Evolutionary conservation across 2,888 invertebrate genomes (phyloP), one percentile per base, ranked within the genome.

Genomic region (Rhamnusium bicolor): DNA sequence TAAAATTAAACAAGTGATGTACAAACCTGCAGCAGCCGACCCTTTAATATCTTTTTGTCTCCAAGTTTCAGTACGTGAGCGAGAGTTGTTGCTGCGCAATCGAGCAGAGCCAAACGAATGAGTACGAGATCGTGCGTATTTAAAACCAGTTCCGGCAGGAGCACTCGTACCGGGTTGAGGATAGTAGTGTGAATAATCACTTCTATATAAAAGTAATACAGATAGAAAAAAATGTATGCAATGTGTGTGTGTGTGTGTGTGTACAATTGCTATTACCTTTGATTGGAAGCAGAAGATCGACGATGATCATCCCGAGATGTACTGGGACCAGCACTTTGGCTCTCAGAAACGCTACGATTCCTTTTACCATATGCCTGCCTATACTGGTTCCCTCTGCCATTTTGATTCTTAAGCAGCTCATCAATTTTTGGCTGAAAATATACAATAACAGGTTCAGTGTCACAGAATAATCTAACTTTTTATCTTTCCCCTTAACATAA

Each of bases 321-420:
- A 65, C 81, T 81, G 7, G 84, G 78, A 32, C 76, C 76, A 29
- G 79, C 76, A 19, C 77, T 82, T 79, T 86, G 87, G 71, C 93
- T 93, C 84, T 93, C 93, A 0, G 93, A 93, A 10, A 92, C 90
- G 81, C 93, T 93, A 72, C 93, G 90, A 85, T 92, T 91, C 32
- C 93, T 90, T 65, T 72, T 76, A 65, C 90, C 88, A 73, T 91
- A 89, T n/a, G n/a, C n/a, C 73, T 89, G 89, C 14, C 89, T 87
- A 56, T 90, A 88, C 71, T 87, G 86, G 78, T 86, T 86, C 4
- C 87, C 85, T 78, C 90, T 89, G 75, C 90, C 89, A 69, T 89
- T 68, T 12, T 79, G 76, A 4, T 72, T 89, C 83, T 90, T 89
- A 18, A 91, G 84, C 87, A 90, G 90, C 85, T 91, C 92, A 82